Percentiles rank a stretch among this genome's conserved stretches.
phyloP scores from a whole-genome alignment of 2,113 vertebrate genomes.

The Elephas maximus region DNA sequence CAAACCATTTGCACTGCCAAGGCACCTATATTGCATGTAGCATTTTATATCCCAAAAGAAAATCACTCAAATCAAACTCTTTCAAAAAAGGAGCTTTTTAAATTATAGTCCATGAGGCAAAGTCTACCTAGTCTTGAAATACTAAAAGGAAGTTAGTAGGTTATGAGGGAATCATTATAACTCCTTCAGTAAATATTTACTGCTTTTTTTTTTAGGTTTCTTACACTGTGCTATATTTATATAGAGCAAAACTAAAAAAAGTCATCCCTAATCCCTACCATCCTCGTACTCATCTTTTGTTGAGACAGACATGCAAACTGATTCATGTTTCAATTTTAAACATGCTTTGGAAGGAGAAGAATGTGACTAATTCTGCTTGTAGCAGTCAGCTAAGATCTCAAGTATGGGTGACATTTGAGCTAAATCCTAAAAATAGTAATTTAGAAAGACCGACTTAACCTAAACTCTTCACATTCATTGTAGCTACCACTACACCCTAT shows the following conservation, averaged over 20 bases:
- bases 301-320: neutral
- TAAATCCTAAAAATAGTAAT: neutral
- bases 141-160: neutral
- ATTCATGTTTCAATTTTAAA: conserved; percentile 45
- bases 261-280: fast-evolving
- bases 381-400: neutral
- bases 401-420: neutral
- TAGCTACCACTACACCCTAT: neutral
- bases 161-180: neutral
- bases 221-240: neutral
- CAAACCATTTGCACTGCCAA: no score
- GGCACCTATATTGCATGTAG: no score
- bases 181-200: neutral
- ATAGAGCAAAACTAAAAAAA: neutral
- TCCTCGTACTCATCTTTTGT: neutral
- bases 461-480: neutral
- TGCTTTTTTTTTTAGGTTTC: neutral
- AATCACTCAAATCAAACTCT: neutral
- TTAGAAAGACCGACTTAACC: conserved; percentile 1
- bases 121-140: neutral
- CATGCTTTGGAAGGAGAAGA: neutral
- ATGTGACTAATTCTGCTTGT: neutral
- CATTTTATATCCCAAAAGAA: neutral
- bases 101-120: neutral
- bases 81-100: neutral